These are phyloP conservation scores for Mamestra configurata DNA, from an alignment of 1,140 invertebrate genomes.

Conservation along the genomic window DNA sequence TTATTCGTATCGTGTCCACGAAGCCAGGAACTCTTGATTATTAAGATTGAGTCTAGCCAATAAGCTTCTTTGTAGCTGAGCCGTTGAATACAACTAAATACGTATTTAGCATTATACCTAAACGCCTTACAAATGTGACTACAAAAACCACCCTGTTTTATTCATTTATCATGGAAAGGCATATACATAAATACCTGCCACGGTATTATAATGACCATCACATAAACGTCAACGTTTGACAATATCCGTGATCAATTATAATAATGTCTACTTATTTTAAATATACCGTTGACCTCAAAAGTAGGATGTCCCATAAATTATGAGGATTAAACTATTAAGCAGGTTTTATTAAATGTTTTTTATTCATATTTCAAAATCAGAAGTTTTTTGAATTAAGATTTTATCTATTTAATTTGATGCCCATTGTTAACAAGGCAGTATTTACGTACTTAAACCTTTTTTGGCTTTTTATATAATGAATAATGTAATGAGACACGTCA, in stretches of 20 bases:
- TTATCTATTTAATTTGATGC: background rate
- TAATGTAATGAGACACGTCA: background rate
- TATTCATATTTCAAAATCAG: background rate
- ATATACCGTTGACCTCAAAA: conserved; percentile 15
- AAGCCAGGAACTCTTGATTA: no score
- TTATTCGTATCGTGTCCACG: no score
- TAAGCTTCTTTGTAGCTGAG: no score
- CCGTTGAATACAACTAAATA: background rate
- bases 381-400: background rate
- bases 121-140: background rate
- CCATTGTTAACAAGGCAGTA: background rate
- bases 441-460: background rate
- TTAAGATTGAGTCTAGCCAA: no score
- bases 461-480: background rate
- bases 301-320: conserved; percentile 1
- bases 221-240: conserved; percentile 13
- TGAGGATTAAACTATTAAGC: background rate
- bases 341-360: background rate
- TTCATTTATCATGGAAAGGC: conserved; percentile 12
- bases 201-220: background rate
- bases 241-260: conserved; percentile 26
- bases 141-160: background rate
- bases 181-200: conserved; percentile 7
- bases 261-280: conserved; percentile 21
- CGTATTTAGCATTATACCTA: no score